Conservation (phyloP, 2,888 invertebrate species). For the Coremacera marginata region DNA sequence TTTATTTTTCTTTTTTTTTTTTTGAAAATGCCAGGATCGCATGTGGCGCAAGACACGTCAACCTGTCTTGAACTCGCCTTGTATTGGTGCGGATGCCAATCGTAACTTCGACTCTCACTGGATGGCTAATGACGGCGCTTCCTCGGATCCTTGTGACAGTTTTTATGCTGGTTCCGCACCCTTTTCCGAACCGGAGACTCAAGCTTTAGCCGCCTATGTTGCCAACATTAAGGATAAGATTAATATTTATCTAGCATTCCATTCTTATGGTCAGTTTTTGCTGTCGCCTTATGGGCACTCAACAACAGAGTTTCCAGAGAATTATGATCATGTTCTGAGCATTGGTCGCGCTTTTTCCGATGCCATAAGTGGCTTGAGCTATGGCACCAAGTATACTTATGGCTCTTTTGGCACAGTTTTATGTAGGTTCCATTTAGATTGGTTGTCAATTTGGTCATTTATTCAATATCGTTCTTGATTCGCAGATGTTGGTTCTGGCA, state of each 20-base stretch:
- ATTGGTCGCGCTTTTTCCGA: conserved; percentile 71
- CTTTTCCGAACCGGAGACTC: conserved; percentile 73
- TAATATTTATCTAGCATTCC: conserved; percentile 73
- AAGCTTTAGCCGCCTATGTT: conserved; percentile 70
- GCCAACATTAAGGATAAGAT: conserved; percentile 67
- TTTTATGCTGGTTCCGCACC: conserved; percentile 71
- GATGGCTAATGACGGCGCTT: conserved; percentile 69
- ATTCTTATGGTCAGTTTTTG: conserved; percentile 76
- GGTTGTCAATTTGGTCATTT: no score
- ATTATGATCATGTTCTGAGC: conserved; percentile 68
- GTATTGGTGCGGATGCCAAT: conserved; percentile 66
- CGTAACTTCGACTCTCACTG: conserved; percentile 67
- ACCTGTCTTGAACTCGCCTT: conserved; percentile 60
- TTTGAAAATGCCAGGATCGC: conserved; percentile 69
- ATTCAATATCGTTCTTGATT: no score
- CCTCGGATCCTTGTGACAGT: conserved; percentile 65
- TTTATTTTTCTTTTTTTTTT: not conserved
- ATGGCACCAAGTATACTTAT: conserved; percentile 70
- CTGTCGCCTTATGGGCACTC: conserved; percentile 74
- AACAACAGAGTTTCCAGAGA: conserved; percentile 64
- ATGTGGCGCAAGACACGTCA: conserved; percentile 78
- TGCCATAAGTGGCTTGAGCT: conserved; percentile 69
- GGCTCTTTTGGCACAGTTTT: conserved; percentile 73
- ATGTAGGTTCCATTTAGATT: conserved; percentile 66
- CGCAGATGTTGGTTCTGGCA: conserved; percentile 70